Percentiles rank a stretch among this genome's conserved stretches.
Evolutionary conservation across 2,888 invertebrate genomes (phyloP).

Genomic region (Lasius platythorax): DNA sequence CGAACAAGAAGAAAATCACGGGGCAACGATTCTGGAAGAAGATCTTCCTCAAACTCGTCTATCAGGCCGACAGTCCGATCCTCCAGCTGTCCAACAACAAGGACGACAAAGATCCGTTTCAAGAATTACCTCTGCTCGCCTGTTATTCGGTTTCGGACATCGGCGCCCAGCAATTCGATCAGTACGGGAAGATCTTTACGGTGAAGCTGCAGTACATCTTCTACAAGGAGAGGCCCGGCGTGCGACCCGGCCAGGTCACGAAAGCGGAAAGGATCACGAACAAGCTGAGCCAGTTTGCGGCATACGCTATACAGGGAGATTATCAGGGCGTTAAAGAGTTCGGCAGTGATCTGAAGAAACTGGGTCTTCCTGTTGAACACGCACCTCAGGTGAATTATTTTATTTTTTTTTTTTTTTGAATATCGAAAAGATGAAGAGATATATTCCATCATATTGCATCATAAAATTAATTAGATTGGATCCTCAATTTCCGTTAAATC

Average conservation of each 20-base stretch:
- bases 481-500: not conserved
- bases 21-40: slow-evolving; percentile 99
- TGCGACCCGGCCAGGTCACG: slow-evolving; percentile 96
- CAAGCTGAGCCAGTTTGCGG: slow-evolving; percentile 96
- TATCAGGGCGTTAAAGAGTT: slow-evolving; percentile 97
- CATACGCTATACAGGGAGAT: slow-evolving; percentile 97
- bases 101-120: slow-evolving; percentile 96
- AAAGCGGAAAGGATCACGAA: slow-evolving; percentile 97
- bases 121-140: slow-evolving; percentile 97
- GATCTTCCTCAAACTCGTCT: slow-evolving; percentile 93
- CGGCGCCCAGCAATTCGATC: slow-evolving; percentile 98
- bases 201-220: slow-evolving; percentile 98
- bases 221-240: slow-evolving; percentile 99
- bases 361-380: slow-evolving; percentile 98
- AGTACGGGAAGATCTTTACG: slow-evolving; percentile 99
- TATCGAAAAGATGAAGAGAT: not conserved
- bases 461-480: not conserved
- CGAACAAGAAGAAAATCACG: slow-evolving; percentile 98
- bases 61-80: slow-evolving; percentile 93
- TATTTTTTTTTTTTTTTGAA: not conserved
- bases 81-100: slow-evolving; percentile 94
- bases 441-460: not conserved
- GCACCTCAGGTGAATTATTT: slow-evolving; percentile 92
- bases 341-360: slow-evolving; percentile 96
- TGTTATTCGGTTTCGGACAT: slow-evolving; percentile 98